Evolutionary conservation across 2,797 vertebrate species (phyloP).

Genomic region (Emydoidea blandingii): DNA sequence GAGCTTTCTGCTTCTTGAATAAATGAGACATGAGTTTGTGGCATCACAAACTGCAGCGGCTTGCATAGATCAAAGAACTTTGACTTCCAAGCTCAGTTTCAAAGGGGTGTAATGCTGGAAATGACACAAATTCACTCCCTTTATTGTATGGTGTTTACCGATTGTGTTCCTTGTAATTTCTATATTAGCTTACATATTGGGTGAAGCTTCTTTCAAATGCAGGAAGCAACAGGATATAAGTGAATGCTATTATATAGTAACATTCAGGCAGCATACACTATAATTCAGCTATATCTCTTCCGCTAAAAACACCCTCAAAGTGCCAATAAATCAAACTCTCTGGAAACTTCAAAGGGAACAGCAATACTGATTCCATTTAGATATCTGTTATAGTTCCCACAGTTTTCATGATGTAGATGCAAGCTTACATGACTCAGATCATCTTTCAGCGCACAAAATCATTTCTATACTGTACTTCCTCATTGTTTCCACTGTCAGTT

Average conservation of each 20-base stretch:
- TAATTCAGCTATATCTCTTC: background rate
- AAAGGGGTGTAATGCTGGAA: background rate
- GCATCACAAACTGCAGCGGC: background rate
- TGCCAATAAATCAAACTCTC: background rate
- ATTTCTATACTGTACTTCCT: background rate
- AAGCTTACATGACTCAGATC: background rate
- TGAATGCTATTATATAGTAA: background rate
- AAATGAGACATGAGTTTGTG: background rate
- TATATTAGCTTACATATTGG: background rate
- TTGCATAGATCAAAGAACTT: background rate
- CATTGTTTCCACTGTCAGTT: background rate
- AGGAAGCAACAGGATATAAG: background rate
- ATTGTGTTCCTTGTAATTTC: background rate
- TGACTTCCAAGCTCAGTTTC: background rate
- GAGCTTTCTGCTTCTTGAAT: background rate
- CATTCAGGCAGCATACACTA: background rate
- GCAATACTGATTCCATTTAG: slow-evolving; percentile 10
- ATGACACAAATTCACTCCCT: background rate
- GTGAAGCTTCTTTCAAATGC: background rate
- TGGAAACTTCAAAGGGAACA: background rate
- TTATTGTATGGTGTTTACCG: background rate
- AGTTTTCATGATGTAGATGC: background rate
- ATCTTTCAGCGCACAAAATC: background rate
- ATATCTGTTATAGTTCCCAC: background rate
- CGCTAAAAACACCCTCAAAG: background rate